Conservation (phyloP, 2,888 invertebrate species). For the Ochropacha duplaris region DNA sequence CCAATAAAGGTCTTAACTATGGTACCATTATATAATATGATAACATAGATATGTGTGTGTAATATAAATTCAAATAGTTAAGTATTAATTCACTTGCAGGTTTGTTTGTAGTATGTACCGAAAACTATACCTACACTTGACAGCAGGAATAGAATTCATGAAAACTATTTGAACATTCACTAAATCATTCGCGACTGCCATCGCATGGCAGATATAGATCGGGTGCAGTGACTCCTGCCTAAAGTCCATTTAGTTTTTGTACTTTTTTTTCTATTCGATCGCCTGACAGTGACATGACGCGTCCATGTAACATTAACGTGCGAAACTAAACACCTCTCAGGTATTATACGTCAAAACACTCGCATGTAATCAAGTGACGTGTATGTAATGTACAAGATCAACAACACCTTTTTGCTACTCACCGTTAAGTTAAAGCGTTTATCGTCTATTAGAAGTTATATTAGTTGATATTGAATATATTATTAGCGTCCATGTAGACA, state of each 20-base stretch:
- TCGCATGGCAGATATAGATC: slow-evolving; percentile 14
- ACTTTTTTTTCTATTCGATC: slow-evolving; percentile 42
- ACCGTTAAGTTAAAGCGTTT: slow-evolving; percentile 49
- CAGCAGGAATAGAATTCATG: neutral
- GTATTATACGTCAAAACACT: slow-evolving; percentile 52
- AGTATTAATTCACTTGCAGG: too few species aligned
- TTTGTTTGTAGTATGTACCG: neutral
- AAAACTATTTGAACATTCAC: neutral
- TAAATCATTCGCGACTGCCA: neutral
- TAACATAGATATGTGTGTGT: too few species aligned
- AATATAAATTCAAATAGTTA: too few species aligned
- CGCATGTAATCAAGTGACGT: slow-evolving; percentile 33
- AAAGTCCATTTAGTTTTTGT: slow-evolving; percentile 38
- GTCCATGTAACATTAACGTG: slow-evolving; percentile 49
- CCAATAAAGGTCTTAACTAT: too few species aligned
- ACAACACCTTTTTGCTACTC: slow-evolving; percentile 40
- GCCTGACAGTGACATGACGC: slow-evolving; percentile 67
- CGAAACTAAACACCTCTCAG: slow-evolving; percentile 46
- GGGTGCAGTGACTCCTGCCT: slow-evolving; percentile 39
- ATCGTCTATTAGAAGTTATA: slow-evolving; percentile 12
- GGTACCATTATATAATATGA: too few species aligned
- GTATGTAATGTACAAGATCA: slow-evolving; percentile 45
- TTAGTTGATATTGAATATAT: slow-evolving; percentile 28
- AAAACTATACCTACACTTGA: neutral
- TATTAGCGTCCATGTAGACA: slow-evolving; percentile 31